These are phyloP conservation scores for Pteria penguin DNA, from an alignment of 2,888 invertebrate genomes.

Conservation along the genomic window DNA sequence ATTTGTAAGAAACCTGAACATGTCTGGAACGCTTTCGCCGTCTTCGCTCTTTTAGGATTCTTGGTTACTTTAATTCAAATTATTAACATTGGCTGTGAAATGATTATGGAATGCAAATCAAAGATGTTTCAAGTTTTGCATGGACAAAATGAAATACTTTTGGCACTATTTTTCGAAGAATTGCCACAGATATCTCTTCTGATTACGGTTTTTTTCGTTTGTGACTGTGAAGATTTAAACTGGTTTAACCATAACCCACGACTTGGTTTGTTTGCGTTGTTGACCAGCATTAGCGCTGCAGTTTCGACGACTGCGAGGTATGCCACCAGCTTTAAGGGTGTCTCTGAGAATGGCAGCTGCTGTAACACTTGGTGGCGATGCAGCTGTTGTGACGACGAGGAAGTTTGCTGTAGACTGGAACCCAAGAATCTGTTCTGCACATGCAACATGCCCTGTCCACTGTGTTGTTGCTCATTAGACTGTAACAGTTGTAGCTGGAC, in stretches of 20 bases:
- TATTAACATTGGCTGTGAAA: slow-evolving; percentile 38
- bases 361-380: slow-evolving; percentile 44
- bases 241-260: neutral
- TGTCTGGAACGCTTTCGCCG: slow-evolving; percentile 30
- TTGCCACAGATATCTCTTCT: slow-evolving; percentile 27
- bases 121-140: slow-evolving; percentile 34
- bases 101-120: slow-evolving; percentile 16
- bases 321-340: slow-evolving; percentile 19
- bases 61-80: slow-evolving; percentile 33
- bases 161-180: slow-evolving; percentile 34
- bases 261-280: slow-evolving; percentile 7
- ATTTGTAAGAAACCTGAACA: neutral
- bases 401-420: slow-evolving; percentile 23
- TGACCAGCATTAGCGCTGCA: slow-evolving; percentile 28
- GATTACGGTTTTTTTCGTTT: slow-evolving; percentile 15
- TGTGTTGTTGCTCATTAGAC: slow-evolving; percentile 36
- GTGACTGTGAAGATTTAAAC: neutral
- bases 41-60: slow-evolving; percentile 33
- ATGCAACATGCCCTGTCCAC: slow-evolving; percentile 39
- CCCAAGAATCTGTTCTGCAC: slow-evolving; percentile 37
- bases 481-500: slow-evolving; percentile 39
- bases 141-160: slow-evolving; percentile 39
- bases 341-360: slow-evolving; percentile 25
- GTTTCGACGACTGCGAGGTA: slow-evolving; percentile 22
- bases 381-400: slow-evolving; percentile 30